Evolutionary conservation across 2,797 vertebrate species (phyloP).

Genomic region (Tarsius wallacei): DNA sequence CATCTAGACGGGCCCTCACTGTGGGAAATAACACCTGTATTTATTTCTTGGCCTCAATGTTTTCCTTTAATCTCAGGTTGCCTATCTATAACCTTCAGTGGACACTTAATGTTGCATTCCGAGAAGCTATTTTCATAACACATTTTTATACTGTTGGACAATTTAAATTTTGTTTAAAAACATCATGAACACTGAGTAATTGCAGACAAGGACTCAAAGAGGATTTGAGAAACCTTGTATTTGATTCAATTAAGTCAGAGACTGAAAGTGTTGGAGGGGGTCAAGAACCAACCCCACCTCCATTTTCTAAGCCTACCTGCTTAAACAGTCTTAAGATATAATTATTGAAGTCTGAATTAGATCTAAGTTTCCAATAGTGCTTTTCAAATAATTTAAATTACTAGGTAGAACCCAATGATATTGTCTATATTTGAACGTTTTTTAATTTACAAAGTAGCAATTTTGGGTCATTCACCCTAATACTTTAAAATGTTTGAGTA

Average conservation of each 20-base stretch:
- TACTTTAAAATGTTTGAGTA: not conserved
- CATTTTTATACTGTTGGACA: conserved; percentile 39
- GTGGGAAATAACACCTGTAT: not conserved
- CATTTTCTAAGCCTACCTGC: not conserved
- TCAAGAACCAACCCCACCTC: not conserved
- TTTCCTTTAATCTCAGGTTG: not conserved
- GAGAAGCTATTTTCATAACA: conserved; percentile 42
- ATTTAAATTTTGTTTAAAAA: conserved; percentile 51
- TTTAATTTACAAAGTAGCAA: conserved; percentile 21
- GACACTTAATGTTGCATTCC: conserved; percentile 1
- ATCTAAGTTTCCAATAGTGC: not conserved
- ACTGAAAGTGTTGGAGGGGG: not conserved
- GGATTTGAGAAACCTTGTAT: not conserved
- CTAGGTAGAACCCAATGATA: not conserved
- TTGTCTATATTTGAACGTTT: not conserved
- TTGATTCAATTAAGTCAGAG: not conserved
- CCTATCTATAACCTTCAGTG: not conserved
- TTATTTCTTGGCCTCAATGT: not conserved
- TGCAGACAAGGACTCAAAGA: not conserved
- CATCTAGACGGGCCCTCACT: not conserved
- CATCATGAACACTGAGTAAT: not conserved
- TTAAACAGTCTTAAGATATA: conserved; percentile 41
- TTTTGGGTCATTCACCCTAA: not conserved
- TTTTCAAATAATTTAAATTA: not conserved
- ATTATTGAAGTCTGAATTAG: not conserved